A percentile compares a stretch with the other conserved stretches of the same genome.
phyloP scores from a whole-genome alignment of 2,113 vertebrate species.

The Prochilodus magdalenae region DNA sequence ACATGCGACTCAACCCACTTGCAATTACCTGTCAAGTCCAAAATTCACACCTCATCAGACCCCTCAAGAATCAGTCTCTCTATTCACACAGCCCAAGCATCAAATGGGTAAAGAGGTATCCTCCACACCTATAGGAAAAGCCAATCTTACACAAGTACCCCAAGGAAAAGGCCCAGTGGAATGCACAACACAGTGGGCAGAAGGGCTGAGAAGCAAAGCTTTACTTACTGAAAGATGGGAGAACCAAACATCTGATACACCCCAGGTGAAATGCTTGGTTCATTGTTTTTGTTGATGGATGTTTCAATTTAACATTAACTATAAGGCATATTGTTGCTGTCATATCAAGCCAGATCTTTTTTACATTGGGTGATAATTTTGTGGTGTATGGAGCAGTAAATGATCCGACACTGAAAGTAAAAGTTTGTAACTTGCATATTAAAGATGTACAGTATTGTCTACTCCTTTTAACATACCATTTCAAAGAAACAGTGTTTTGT shows the following conservation, averaged over 20 bases:
- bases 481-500: neutral
- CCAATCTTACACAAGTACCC: conserved; percentile 28
- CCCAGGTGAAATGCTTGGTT: conserved; percentile 61
- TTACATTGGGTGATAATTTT: too few relatives aligned
- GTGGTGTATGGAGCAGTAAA: too few relatives aligned
- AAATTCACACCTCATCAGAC: conserved; percentile 43
- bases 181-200: conserved; percentile 43
- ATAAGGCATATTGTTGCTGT: neutral
- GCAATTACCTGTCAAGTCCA: conserved; percentile 53
- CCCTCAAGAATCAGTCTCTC: conserved; percentile 35
- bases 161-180: conserved; percentile 14
- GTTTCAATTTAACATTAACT: too few relatives aligned
- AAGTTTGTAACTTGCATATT: too few relatives aligned
- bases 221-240: conserved; percentile 63
- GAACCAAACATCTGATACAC: conserved; percentile 50
- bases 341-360: too few relatives aligned
- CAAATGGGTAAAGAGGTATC: conserved; percentile 18
- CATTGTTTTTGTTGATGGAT: neutral
- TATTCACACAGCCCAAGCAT: conserved; percentile 21
- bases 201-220: conserved; percentile 56
- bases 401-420: too few relatives aligned
- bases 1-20: neutral
- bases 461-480: too few relatives aligned
- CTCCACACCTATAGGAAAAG: conserved; percentile 39
- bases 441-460: too few relatives aligned